Conservation (phyloP, 2,888 invertebrate genomes). For the Proisotoma minuta region DNA sequence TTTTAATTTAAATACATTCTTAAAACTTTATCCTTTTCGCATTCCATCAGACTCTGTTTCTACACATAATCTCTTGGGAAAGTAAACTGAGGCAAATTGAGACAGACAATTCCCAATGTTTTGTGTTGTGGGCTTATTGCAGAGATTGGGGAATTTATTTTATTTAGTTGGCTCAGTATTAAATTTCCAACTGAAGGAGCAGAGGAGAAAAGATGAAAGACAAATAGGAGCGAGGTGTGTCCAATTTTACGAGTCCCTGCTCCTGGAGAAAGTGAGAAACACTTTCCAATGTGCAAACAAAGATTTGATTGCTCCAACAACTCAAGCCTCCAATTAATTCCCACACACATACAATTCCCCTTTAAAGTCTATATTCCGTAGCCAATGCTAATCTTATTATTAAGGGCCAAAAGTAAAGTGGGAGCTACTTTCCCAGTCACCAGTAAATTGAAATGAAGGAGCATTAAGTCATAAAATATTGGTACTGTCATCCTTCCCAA, state of each 20-base stretch:
- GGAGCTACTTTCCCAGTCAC: background rate
- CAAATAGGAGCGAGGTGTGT: background rate
- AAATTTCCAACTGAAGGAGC: background rate
- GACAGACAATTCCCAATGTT: too few species aligned
- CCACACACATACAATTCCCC: background rate
- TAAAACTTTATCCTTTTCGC: too few species aligned
- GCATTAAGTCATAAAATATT: slow-evolving; percentile 1
- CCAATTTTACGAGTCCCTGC: slow-evolving; percentile 2
- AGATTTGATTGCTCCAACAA: background rate
- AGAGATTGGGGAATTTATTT: too few species aligned
- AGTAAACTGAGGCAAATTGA: too few species aligned
- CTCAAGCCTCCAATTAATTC: background rate
- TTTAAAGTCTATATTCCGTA: too few species aligned
- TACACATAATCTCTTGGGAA: too few species aligned
- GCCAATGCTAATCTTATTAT: too few species aligned
- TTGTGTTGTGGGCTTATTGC: too few species aligned
- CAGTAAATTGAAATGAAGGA: slow-evolving; percentile 2
- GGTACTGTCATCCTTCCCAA: slow-evolving; percentile 4
- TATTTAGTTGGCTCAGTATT: background rate
- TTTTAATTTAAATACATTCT: too few species aligned
- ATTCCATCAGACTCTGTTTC: too few species aligned
- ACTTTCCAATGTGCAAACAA: background rate
- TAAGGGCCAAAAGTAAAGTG: too few species aligned
- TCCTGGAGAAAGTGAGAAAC: background rate
- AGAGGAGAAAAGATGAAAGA: background rate